Base-by-base conservation (phyloP, 2,888 invertebrate species). In the Diadegma fenestrale region DNA sequence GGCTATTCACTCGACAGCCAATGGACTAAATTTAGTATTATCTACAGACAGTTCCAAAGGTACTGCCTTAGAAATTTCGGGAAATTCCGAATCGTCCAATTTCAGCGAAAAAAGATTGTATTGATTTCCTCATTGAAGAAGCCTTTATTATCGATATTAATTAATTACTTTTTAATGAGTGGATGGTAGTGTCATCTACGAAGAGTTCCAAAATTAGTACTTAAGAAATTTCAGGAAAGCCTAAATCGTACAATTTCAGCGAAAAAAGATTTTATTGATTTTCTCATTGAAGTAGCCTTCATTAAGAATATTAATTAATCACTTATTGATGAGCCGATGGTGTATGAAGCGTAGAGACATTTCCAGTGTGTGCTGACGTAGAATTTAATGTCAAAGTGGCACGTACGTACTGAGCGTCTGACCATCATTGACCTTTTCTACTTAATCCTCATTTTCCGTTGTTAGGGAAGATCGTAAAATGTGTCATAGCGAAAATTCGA, bases 401-500 rank as follows among this genome's bases (percentile, higher is more conserved):
- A 26, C 58, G 4, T 26, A 12, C n/a, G 4, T 26, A 12, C n/a
- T 58, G 10, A 8, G 5, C n/a, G 77, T 54, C 77, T 68, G 77
- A 77, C 77, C 37, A 77, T 77, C 58, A 41, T 10, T n/a, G 77
- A 54, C 41, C 54, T 2, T 54, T 43, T 68, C 77, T 58, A 77
- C 77, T 77, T 43, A 19, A 41, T 19, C 26, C 54, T 30, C 22
- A 19, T 51, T 37, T 17, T 1, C 58, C 26, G 19, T 4, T 17
- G 37, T 22, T 58, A 41, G 17, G 19, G 37, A 37, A 7, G 14
- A 63, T 30, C 26, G 45, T 61, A 17, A 61, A 51, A 33, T 19
- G 30, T 37, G 41, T 19, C 14, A 58, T 41, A 45, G 63, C 43
- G 45, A 63, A 63, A 6, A 75, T 63, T 61, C 63, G 73, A 73